Percentiles rank a stretch among this genome's conserved stretches.
Evolutionary conservation across 2,888 invertebrate genomes (phyloP).

Genomic region (Caenorhabditis sp.): DNA sequence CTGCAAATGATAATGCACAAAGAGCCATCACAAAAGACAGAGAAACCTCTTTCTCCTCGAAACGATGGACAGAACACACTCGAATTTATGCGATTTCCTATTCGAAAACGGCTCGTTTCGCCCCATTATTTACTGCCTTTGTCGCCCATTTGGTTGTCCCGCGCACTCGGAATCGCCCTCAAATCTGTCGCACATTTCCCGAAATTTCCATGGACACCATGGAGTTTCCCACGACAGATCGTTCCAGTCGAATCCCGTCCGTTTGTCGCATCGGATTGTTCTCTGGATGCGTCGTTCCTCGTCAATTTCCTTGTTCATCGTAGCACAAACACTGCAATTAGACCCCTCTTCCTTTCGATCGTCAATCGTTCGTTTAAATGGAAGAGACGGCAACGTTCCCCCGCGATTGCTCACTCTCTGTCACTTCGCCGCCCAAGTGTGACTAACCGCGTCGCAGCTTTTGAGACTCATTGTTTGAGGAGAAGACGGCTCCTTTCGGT

Average conservation of each 20-base stretch:
- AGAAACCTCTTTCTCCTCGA: conserved; percentile 1
- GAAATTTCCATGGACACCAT: conserved; percentile 16
- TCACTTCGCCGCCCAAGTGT: neutral
- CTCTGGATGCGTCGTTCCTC: conserved; percentile 29
- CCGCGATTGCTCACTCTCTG: conserved; percentile 24
- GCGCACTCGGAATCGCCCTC: neutral
- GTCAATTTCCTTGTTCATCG: no score
- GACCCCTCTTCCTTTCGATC: conserved; percentile 4
- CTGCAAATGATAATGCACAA: neutral
- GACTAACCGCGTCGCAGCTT: no score
- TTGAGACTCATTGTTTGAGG: neutral
- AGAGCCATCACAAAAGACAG: conserved; percentile 10
- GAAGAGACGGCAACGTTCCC: neutral
- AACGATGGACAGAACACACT: no score
- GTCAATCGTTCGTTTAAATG: conserved; percentile 11
- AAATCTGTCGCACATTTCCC: neutral
- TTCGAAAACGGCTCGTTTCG: conserved; percentile 1
- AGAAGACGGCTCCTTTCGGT: no score
- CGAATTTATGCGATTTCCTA: conserved; percentile 36
- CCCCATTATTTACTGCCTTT: conserved; percentile 9
- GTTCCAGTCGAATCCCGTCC: no score
- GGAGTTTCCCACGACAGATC: neutral
- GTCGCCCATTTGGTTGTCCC: neutral
- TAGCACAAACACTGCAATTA: conserved; percentile 43
- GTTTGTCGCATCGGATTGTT: no score